Conservation (phyloP, 2,888 invertebrate genomes). For the Antheraea yamamai region DNA sequence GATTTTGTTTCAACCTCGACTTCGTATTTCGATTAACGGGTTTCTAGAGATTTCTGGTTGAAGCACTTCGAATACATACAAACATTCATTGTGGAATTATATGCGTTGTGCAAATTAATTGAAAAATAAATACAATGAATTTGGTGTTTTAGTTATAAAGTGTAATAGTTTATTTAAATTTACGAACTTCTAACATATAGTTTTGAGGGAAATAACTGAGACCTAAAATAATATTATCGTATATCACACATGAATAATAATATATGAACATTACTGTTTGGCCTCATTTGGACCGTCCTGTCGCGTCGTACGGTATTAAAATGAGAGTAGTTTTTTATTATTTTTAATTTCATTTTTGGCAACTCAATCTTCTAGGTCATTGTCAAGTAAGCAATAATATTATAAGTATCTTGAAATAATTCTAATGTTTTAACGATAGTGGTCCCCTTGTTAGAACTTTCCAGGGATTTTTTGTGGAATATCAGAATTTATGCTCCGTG, state of each 20-base stretch:
- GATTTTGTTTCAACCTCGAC: neutral
- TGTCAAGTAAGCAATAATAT: too few relatives aligned
- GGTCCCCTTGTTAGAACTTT: too few relatives aligned
- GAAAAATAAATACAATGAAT: neutral
- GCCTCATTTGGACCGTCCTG: too few relatives aligned
- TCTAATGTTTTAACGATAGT: too few relatives aligned
- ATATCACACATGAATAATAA: neutral
- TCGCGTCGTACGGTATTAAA: too few relatives aligned
- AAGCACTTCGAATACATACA: constrained; percentile 11
- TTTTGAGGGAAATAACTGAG: neutral
- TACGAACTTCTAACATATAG: neutral
- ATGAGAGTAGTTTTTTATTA: too few relatives aligned
- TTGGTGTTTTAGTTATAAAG: neutral
- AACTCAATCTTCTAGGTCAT: too few relatives aligned
- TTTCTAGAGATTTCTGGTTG: neutral
- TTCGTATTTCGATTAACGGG: neutral
- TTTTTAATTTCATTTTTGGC: too few relatives aligned
- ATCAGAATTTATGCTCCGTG: too few relatives aligned
- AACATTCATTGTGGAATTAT: constrained; percentile 30
- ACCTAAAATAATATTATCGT: neutral
- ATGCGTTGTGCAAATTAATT: neutral
- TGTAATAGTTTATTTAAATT: neutral
- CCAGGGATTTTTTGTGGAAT: too few relatives aligned
- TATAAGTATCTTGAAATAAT: too few relatives aligned
- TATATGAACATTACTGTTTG: neutral